Base-by-base conservation (phyloP, 2,797 vertebrate genomes). In the Eurystomus glaucurus region DNA sequence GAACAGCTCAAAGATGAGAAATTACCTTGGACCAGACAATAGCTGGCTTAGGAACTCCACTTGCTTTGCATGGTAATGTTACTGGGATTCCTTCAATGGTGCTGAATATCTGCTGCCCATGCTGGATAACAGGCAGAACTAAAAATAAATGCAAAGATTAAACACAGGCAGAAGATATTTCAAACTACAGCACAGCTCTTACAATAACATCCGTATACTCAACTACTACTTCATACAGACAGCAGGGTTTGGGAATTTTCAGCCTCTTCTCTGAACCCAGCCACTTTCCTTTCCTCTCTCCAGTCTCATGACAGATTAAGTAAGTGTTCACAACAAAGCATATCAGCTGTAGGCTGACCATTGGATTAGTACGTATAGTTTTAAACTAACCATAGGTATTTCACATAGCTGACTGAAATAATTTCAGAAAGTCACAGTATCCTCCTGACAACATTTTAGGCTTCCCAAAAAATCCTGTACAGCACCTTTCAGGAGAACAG, bases 91-190 rank as follows among this genome's bases (percentile, higher is more conserved):
- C 99, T 97, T 99, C 99, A 8, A 99, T 99, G 26, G 99, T 99
- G 92, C 98, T 99, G 97, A 99, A 99, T 77, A 99, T 98, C 97
- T 99, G 99, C 92, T 99, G 99, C 26, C 99, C 99, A 0, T 99
- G 98, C 91, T 99, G 99, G 97, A 99, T 99, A 77, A 98, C 98
- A 35, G 99, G 99, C 94, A 98, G 98, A 85, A 99, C 99, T 99
- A 93, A 43, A 97, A 97, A 89, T 4, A 95, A 76, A 93, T 2
- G 10, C 35, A 94, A 84, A 64, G 23, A 55, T 78, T 46, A 74
- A 74, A 71, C 21, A n/a, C 16, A 5, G 3, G 23, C 21, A 70
- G 20, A 45, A 60, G 26, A 37, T 31, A 33, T 88, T 78, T 78
- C 61, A 88, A 82, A 85, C 12, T n/a, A 41, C 1, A 23, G 48